Base-by-base conservation (phyloP, 2,113 vertebrate genomes). In the Dicerorhinus sumatrensis region DNA sequence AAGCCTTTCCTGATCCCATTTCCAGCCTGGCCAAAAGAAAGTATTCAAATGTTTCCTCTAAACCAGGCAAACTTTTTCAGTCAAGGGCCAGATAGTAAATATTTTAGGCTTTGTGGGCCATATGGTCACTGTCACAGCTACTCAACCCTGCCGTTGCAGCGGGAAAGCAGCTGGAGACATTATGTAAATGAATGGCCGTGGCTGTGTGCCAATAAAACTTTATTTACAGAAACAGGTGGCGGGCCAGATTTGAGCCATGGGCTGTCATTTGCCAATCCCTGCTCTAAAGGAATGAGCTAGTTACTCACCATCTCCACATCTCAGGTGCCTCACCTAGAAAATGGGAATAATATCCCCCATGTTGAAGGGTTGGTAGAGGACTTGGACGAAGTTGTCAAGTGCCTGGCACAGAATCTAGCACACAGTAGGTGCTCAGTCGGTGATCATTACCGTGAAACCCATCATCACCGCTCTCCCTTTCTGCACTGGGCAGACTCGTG, bases 151-250 rank as follows among this genome's bases (percentile, higher is more conserved):
- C 86, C 20, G 2, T 39, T 18, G 36, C 25, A 36, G 67, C 1
- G n/a, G 56, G 54, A 82, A 75, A 62, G 81, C 17, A 76, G 82
- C 87, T 33, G 51, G 17, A 48, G 72, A 31, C 42, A 39, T 94
- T 82, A 63, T 18, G 82, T 63, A 75, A 79, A 54, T 80, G 75
- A 94, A 31, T 13, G 72, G 72, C n/a, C 4, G 54, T 80, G 48
- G n/a, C 62, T 9, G 8, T 80, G 46, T 70, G 86, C 82, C 92
- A 88, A 91, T 88, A 91, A 94, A 96, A 93, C 91, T 98, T 98
- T 97, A 96, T 87, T 96, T 92, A 87, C 27, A 92, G 56, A 82
- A 96, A 79, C 91, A 90, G 83, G 77, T 25, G 42, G 72, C 18
- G 73, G 93, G 90, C 48, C 6, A 0, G 60, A 82, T 73, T 58